Base-by-base conservation (phyloP, 1,140 invertebrate species). In the Caenorhabditis latens region DNA sequence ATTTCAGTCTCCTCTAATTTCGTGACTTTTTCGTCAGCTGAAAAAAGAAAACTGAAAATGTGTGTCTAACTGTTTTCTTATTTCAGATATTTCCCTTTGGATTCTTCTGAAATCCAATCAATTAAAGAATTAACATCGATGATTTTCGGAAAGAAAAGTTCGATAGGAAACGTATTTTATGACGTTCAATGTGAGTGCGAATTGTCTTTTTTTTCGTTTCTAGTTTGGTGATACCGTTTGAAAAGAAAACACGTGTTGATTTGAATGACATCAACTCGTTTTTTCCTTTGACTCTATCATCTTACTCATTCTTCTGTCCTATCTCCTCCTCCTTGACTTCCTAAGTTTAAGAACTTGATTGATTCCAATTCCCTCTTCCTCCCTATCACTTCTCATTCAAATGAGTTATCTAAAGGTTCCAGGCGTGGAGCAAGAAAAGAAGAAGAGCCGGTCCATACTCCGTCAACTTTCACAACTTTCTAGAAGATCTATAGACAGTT, bases 121-220 rank as follows among this genome's bases (percentile, higher is more conserved):
- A 50, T 13, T 32, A 32, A 5, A 43, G 6, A 40, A 21, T 11
- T 53, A 24, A 43, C 40, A 79, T 79, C 19, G 6, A 79, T 79
- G 71, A 79, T 79, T 79, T 79, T 79, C 50, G 43, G 43, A 13
- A 79, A 79, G 71, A 79, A 79, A 24, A 50, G 21, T 14, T 79
- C 71, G 43, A 50, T 79, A 79, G 71, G 71, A 50, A 79, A 79
- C 46, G 71, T 79, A 13, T 79, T 79, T 53, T 79, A 50, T 53
- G 71, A 79, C 46, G 71, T 79, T 13, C 71, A 79, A 42, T 79
- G 71, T 79, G 71, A 79, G 71, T 79, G 40, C 65, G 46, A 71
- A 67, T 13, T 67, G 9, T 16, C n/a, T 40, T 42, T 65, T 42
- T 65, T 58, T n/a, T n/a, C 55, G 61, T 63, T 32, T 63, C 11